These are phyloP conservation scores for Sebastolobus altivelis DNA, from an alignment of 2,797 vertebrate species.

Conservation along the genomic window DNA sequence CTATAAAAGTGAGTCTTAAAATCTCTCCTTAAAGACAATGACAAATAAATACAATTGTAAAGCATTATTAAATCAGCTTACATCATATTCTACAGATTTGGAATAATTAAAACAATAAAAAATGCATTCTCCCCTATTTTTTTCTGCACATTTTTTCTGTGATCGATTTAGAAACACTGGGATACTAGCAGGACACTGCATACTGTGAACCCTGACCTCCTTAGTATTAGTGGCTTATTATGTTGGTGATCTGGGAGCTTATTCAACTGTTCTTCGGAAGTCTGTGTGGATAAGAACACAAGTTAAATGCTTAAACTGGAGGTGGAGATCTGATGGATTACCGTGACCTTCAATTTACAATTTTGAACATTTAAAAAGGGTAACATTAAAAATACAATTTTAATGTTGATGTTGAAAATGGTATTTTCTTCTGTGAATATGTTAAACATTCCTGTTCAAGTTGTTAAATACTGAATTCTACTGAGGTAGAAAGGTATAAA, in stretches of 20 bases:
- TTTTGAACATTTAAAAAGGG: background rate
- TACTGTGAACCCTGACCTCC: constrained; percentile 31
- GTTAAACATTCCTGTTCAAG: background rate
- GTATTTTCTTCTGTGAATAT: background rate
- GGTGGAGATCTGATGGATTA: background rate
- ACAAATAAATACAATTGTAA: background rate
- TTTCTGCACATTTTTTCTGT: background rate
- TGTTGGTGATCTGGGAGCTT: constrained; percentile 43
- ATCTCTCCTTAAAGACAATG: background rate
- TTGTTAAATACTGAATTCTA: background rate
- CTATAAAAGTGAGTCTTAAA: background rate
- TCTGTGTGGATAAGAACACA: constrained; percentile 3
- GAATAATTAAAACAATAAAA: background rate
- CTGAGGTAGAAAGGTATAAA: too few relatives aligned
- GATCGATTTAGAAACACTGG: background rate
- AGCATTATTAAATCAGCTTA: background rate
- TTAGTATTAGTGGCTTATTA: constrained; percentile 47
- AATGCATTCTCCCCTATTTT: background rate
- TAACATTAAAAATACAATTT: background rate
- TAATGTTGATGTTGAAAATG: background rate
- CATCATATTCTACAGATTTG: background rate
- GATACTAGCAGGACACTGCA: background rate
- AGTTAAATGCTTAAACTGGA: constrained; percentile 7
- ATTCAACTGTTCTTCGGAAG: constrained; percentile 22
- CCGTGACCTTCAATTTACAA: background rate